Evolutionary conservation across 1,140 invertebrate genomes (phyloP), one percentile per base, ranked within the genome.

Genomic region (Drosophila littoralis): DNA sequence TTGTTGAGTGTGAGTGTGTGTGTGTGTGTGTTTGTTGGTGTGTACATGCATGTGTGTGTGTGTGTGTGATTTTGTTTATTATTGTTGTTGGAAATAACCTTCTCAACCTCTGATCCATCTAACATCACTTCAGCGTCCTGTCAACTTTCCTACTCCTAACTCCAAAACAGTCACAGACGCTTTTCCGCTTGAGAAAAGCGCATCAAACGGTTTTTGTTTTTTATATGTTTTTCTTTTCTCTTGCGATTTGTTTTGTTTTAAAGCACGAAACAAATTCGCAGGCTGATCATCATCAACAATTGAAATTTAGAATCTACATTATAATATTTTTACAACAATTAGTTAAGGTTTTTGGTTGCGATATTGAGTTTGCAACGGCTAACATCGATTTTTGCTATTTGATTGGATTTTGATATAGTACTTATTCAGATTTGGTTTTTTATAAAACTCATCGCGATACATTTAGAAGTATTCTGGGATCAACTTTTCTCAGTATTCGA

Each of bases 231-330:
- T 28, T 51, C 38, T 36, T 68, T 63, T 57, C 35, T 71, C 36
- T 57, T 50, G 42, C 22, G 22, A 28, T 5, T 28, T 28, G 22
- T 28, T 63, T 79, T 54, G 38, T 65, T 77, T 77, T 75, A 35
- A 61, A 48, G 48, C 60, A 36, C 52, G 63, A 74, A 74, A 71
- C 50, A 71, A 71, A 76, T 86, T 83, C 79, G 69, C 80, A 73
- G 84, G 75, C 66, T 86, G 80, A 89, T 86, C 73, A 83, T 86
- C 73, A 83, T 86, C 84, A 89, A 83, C 84, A 83, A 89, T 89
- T 86, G 80, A 64, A 89, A 83, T 86, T 86, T 89, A 73, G 68
- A 89, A 61, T 58, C 71, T 88, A 82, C 54, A 63, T 70, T 68
- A 85, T 68, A 77, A 67, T 77, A 75, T 60, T 82, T 79, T 80